Evolutionary conservation across 2,888 invertebrate species (phyloP), one percentile per base, ranked within the genome.

Genomic region (Punctoribates punctum): DNA sequence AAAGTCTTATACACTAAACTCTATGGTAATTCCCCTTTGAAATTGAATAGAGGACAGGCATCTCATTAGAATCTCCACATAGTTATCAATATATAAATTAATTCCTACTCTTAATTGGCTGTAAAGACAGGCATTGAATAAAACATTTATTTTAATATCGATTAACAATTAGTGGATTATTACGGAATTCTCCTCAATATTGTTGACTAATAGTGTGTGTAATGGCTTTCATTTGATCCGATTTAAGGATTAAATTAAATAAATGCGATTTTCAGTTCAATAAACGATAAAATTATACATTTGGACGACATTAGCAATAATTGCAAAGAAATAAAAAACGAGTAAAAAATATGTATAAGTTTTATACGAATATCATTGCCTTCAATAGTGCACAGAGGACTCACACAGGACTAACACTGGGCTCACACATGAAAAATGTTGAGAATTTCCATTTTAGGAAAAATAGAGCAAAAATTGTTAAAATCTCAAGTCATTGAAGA

Each of bases 261-360:
- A 20, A 54, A 48, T 6, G 8, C n/a, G 1, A 54, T n/a, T 13
- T 54, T 54, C 54, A 54, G 54, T 54, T 54, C 54, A 54, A 54
- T 54, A 54, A 54, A 54, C 54, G 54, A 54, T 54, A n/a, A 20
- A 54, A 54, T 54, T 54, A n/a, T 54, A 17, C 54, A n/a, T 54
- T 54, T 54, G n/a, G 20, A 54, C 17, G 20, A 54, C 17, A 20
- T 17, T n/a, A 20, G 6, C n/a, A 54, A 54, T 54, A 54, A 54
- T 8, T 54, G n/a, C 48, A 17, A 17, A 17, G 54, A 54, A 54
- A 54, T 54, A 54, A 54, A 54, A n/a, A 20, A 6, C n/a, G 3
- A 48, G 13, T 17, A 48, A 54, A 0, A 54, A 8, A 8, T 54
- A n/a, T 54, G n/a, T n/a, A n/a, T 34, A 34, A 34, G 34, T 5